Conservation (phyloP, 1,140 invertebrate genomes). For the Aphelinus atriplicis region DNA sequence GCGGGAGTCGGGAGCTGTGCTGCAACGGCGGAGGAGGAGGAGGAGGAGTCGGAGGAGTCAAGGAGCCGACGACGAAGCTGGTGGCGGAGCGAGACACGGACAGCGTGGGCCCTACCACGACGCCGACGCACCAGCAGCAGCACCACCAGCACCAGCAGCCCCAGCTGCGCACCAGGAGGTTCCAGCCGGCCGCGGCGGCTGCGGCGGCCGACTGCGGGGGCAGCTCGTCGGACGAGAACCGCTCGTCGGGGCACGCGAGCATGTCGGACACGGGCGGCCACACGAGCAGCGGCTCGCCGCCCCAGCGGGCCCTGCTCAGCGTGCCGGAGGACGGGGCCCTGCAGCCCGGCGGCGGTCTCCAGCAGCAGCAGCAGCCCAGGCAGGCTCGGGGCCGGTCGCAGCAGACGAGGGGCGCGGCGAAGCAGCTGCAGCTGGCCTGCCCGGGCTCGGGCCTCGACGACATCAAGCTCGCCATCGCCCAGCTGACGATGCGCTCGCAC, state of each 20-base stretch:
- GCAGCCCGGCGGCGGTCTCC: constrained; percentile 69
- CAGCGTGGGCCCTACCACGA: constrained; percentile 61
- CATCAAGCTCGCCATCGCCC: constrained; percentile 88
- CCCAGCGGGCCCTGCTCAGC: constrained; percentile 69
- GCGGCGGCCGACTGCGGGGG: constrained; percentile 76
- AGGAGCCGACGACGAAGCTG: constrained; percentile 65
- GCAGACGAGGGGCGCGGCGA: neutral
- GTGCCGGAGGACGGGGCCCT: constrained; percentile 77
- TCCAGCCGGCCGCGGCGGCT: constrained; percentile 52
- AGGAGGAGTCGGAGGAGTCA: constrained; percentile 55
- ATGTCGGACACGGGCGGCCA: constrained; percentile 86
- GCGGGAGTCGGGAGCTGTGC: constrained; percentile 57
- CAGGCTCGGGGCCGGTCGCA: neutral
- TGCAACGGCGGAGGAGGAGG: constrained; percentile 60
- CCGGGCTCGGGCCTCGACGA: constrained; percentile 84
- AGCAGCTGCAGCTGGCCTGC: constrained; percentile 77
- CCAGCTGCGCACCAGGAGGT: constrained; percentile 45
- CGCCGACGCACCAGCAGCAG: constrained; percentile 48
- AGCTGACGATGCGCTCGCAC: constrained; percentile 85
- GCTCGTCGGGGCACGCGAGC: constrained; percentile 89
- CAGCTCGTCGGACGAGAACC: constrained; percentile 87
- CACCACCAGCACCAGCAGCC: constrained; percentile 62
- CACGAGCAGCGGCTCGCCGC: constrained; percentile 74
- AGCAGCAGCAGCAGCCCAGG: constrained; percentile 39
- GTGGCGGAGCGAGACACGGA: constrained; percentile 71